Conservation (phyloP, 2,888 invertebrate genomes). For the Dynastes hyllus region DNA sequence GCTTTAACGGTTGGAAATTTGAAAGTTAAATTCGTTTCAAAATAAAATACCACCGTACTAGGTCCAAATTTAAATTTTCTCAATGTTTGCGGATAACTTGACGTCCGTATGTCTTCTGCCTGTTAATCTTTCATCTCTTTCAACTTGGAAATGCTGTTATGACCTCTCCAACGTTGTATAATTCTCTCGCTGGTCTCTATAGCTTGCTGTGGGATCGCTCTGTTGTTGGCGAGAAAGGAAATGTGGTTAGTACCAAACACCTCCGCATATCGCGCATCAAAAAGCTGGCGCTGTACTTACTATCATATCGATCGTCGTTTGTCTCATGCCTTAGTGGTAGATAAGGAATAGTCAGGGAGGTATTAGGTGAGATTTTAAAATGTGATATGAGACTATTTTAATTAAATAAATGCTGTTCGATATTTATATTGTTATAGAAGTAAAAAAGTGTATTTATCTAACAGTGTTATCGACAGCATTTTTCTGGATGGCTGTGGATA, state of each 20-base stretch:
- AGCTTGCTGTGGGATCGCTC: background rate
- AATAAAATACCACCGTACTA: background rate
- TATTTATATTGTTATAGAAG: no score
- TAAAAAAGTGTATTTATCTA: no score
- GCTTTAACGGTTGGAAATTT: background rate
- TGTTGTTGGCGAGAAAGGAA: background rate
- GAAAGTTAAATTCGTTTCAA: background rate
- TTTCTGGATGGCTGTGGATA: no score
- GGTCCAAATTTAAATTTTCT: background rate
- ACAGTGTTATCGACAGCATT: no score
- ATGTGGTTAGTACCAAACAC: conserved; percentile 16
- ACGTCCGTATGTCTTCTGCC: no score
- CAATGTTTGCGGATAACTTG: no score
- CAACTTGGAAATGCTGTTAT: background rate
- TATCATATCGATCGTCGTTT: conserved; percentile 14
- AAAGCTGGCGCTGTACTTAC: background rate
- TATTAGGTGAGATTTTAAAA: conserved; percentile 32
- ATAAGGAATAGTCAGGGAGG: conserved; percentile 14
- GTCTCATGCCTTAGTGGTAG: conserved; percentile 55
- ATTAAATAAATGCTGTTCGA: no score
- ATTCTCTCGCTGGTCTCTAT: background rate
- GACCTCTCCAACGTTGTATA: background rate
- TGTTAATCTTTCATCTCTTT: conserved; percentile 18
- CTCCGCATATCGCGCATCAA: conserved; percentile 17
- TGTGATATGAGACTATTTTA: no score